A percentile compares a stretch with the other conserved stretches of the same genome.
Evolutionary conservation across 2,113 vertebrate species (phyloP).

Genomic region (Trematomus loennbergii): DNA sequence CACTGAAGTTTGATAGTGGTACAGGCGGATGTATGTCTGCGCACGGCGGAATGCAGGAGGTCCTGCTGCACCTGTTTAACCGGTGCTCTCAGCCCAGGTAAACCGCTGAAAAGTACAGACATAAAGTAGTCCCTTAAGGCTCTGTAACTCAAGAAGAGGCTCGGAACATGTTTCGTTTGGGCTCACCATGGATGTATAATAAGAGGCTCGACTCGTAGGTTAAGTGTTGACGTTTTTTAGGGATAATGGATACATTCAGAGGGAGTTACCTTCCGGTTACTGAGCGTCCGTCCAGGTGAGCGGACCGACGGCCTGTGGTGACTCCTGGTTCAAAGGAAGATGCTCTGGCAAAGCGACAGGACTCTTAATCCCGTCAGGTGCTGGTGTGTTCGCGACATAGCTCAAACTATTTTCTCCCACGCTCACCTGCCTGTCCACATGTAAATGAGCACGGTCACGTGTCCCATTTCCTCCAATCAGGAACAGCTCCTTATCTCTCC

Average conservation of each 20-base stretch:
- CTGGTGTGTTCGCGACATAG: neutral
- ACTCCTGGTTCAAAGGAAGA: slow-evolving; percentile 3
- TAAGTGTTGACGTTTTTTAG: no score
- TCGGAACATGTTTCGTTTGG: neutral
- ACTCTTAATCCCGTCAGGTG: neutral
- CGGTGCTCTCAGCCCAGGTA: slow-evolving; percentile 24
- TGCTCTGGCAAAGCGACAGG: neutral
- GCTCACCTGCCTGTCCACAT: slow-evolving; percentile 48
- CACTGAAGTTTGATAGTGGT: neutral
- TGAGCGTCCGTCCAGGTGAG: slow-evolving; percentile 15
- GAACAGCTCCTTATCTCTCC: neutral
- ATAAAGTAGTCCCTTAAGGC: neutral
- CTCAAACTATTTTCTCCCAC: slow-evolving; percentile 18
- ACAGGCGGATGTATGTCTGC: slow-evolving; percentile 5
- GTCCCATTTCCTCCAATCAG: slow-evolving; percentile 59
- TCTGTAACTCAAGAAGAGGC: neutral
- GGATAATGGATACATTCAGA: neutral
- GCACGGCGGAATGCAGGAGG: slow-evolving; percentile 48
- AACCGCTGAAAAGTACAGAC: neutral
- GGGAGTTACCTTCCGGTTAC: slow-evolving; percentile 11
- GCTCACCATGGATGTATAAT: no score
- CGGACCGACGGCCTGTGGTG: neutral
- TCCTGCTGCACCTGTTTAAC: slow-evolving; percentile 67
- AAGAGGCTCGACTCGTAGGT: no score
- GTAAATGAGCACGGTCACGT: slow-evolving; percentile 51